Percentiles rank a stretch among this genome's conserved stretches.
These are phyloP conservation scores for Palythoa grandis DNA, from an alignment of 92 coral and sea anemone species.

Conservation along the genomic window DNA sequence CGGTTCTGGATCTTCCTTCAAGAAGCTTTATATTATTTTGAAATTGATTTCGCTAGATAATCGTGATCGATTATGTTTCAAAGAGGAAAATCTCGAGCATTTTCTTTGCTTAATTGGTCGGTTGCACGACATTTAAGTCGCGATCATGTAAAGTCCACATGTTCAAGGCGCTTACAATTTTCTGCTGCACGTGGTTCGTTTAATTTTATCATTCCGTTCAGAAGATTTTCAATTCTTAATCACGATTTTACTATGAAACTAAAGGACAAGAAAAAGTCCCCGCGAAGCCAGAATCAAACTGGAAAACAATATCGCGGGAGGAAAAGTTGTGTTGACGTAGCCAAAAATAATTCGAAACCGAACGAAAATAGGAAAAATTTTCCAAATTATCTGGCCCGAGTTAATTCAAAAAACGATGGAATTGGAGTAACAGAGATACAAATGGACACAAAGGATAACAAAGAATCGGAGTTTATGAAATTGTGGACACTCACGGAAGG, in stretches of 20 bases:
- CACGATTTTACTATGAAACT: neutral
- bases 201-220: neutral
- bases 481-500: constrained; percentile 77
- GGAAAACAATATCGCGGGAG: neutral
- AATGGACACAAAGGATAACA: constrained; percentile 44
- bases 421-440: constrained; percentile 54
- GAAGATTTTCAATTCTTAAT: neutral
- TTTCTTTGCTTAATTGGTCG: neutral
- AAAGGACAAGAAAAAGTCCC: neutral
- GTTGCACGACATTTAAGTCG: neutral
- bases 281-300: neutral
- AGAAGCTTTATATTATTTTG: too few relatives aligned
- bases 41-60: too few relatives aligned
- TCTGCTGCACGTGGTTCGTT: neutral
- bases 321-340: too few relatives aligned
- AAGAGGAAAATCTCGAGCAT: neutral
- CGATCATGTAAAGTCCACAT: neutral
- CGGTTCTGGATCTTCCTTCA: too few relatives aligned
- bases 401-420: neutral
- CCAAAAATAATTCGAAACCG: neutral
- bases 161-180: neutral
- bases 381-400: neutral
- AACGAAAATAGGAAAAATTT: neutral
- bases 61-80: constrained; percentile 6
- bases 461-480: constrained; percentile 77